Base-by-base conservation (phyloP, 2,113 vertebrate genomes). In the Engraulis encrasicolus region DNA sequence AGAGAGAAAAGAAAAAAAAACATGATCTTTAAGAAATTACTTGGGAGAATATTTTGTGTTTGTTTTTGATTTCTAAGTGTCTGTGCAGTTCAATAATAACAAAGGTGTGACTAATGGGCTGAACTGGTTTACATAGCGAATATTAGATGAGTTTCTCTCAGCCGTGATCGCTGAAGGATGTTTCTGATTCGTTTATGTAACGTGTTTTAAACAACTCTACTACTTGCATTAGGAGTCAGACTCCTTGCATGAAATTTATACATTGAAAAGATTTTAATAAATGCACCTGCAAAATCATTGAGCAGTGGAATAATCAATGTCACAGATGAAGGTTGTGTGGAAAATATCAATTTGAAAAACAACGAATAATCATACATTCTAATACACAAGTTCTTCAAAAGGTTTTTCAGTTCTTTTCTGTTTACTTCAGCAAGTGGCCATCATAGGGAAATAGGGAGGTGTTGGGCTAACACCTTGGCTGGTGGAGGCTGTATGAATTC, bases 331-430 rank as follows among this genome's bases (percentile, higher is more conserved):
- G 66, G 18, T 82, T 31, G 49, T 74, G 38, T 54, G 66, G 66
- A 85, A 86, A 84, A 18, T 89, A 81, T 66, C 52, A 82, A 74
- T 34, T 74, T 80, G 61, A 85, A 77, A 87, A 40, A n/a, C 23
- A 9, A 38, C 34, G 19, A 78, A 38, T 50, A 78, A 77, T 78
- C 34, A 50, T 34, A 48, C 37, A 34, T 74, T 74, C 31, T 74
- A 34, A n/a, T 37, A 23, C 12, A 19, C 66, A 74, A 49, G 23
- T 83, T 88, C 82, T 90, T 92, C 90, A 93, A 93, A 92, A 91
- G 88, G 85, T 89, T n/a, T n/a, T n/a, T 86, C 12, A 79, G 38
- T 81, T 5, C 17, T 83, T 49, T 36, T 71, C 52, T 58, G 37
- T 54, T 86, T 86, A 54, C 79, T 71, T 80, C 11, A 81, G 48